A percentile compares a stretch with the other conserved stretches of the same genome.
phyloP scores from a whole-genome alignment of 2,797 vertebrate species.

The Amniataba percoides region DNA sequence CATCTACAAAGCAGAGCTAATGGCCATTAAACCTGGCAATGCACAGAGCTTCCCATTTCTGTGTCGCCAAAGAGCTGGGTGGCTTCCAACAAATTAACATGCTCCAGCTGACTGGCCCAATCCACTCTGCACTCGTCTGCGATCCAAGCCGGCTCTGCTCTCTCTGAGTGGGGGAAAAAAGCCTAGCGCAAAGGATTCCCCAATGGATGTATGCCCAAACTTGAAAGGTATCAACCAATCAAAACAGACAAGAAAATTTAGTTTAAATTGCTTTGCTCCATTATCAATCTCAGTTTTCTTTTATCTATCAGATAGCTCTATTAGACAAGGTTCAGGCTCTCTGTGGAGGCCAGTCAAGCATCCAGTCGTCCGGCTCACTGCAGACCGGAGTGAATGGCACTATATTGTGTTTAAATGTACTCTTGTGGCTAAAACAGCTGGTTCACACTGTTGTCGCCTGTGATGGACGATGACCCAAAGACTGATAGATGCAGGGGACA shows the following conservation, averaged over 20 bases:
- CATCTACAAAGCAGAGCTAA: constrained; percentile 59
- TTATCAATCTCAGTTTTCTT: not conserved
- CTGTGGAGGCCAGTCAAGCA: not conserved
- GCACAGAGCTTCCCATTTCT: constrained; percentile 53
- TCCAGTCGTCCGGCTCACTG: not conserved
- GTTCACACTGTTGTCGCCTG: not conserved
- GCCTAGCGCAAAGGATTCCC: constrained; percentile 46
- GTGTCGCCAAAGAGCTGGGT: constrained; percentile 66
- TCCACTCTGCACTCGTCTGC: constrained; percentile 50
- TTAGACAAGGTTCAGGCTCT: not conserved
- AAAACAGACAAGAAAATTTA: not conserved
- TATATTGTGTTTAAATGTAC: constrained; percentile 12
- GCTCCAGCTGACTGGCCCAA: constrained; percentile 62
- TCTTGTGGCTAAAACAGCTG: constrained; percentile 35
- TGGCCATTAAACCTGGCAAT: constrained; percentile 56
- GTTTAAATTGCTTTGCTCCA: constrained; percentile 13
- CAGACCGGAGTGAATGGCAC: constrained; percentile 4
- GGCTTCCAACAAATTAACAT: constrained; percentile 71
- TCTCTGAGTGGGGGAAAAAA: constrained; percentile 23
- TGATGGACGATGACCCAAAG: not conserved
- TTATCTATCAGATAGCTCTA: not conserved
- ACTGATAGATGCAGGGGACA: not conserved
- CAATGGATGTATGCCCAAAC: constrained; percentile 12
- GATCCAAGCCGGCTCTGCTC: constrained; percentile 38
- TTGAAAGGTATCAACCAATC: not conserved